phyloP scores from a whole-genome alignment of 2,113 vertebrate species.

The Saccopteryx bilineata region DNA sequence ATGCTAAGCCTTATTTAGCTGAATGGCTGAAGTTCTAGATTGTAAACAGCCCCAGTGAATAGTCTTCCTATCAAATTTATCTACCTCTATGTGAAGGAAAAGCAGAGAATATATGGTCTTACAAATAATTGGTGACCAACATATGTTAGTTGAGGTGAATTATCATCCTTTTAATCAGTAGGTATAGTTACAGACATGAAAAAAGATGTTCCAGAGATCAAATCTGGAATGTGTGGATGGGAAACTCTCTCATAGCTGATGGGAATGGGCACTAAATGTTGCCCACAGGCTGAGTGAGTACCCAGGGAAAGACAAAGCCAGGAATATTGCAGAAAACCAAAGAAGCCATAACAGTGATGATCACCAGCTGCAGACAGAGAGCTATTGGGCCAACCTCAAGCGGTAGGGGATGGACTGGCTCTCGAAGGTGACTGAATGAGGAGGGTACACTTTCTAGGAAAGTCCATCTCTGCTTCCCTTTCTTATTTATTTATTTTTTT shows the following conservation, averaged over 20 bases:
- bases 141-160: not conserved
- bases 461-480: not conserved
- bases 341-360: not conserved
- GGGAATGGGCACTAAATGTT: not conserved
- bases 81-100: not conserved
- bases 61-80: not conserved
- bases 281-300: not conserved
- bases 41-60: not conserved
- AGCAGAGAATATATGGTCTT: not conserved
- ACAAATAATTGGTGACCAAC: not conserved
- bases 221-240: not conserved
- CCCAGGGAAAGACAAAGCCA: not conserved
- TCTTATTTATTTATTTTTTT: no score
- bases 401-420: not conserved
- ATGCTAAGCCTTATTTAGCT: not conserved
- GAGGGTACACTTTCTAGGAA: not conserved
- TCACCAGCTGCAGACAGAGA: not conserved
- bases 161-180: conserved; percentile 5
- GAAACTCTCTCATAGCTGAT: not conserved
- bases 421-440: not conserved
- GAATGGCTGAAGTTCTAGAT: not conserved
- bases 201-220: not conserved
- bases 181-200: not conserved
- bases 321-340: not conserved
- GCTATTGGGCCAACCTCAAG: not conserved